Conservation (phyloP, 1,140 invertebrate species). For the Adelges cooleyi region DNA sequence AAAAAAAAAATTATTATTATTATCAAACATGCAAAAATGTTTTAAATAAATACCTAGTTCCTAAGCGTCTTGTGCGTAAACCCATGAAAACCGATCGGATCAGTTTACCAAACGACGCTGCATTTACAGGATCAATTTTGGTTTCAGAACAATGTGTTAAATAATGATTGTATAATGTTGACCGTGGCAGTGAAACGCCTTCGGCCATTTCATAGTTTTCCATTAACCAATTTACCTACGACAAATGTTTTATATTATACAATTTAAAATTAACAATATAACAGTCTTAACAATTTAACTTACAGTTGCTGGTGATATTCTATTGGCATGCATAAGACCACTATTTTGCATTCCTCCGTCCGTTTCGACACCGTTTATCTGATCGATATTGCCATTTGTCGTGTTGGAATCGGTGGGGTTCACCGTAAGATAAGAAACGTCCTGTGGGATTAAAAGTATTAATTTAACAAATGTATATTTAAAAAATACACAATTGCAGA, state of each 20-base stretch:
- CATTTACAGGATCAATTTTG: constrained; percentile 95
- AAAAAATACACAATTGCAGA: not conserved
- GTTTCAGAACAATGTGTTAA: constrained; percentile 86
- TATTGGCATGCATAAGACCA: constrained; percentile 66
- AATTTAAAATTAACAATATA: constrained; percentile 32
- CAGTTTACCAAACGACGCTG: constrained; percentile 96
- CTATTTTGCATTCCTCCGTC: constrained; percentile 42
- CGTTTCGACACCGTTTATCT: constrained; percentile 36
- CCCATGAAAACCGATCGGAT: constrained; percentile 96
- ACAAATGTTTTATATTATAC: not conserved
- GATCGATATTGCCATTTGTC: constrained; percentile 40
- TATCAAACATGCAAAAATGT: not conserved
- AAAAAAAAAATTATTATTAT: not conserved
- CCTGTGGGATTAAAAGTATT: constrained; percentile 30
- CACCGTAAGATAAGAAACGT: constrained; percentile 32
- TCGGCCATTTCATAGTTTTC: constrained; percentile 98
- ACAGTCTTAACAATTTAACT: constrained; percentile 43
- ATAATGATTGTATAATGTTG: constrained; percentile 94
- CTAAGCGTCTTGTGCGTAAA: constrained; percentile 80
- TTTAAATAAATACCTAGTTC: constrained; percentile 61
- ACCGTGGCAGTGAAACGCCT: constrained; percentile 89
- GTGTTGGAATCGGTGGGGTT: constrained; percentile 28
- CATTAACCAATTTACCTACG: constrained; percentile 87
- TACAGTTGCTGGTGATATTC: constrained; percentile 80
- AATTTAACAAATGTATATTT: not conserved